Evolutionary conservation across 2,888 invertebrate species (phyloP), one percentile per base, ranked within the genome.

Genomic region (Xestia xanthographa): DNA sequence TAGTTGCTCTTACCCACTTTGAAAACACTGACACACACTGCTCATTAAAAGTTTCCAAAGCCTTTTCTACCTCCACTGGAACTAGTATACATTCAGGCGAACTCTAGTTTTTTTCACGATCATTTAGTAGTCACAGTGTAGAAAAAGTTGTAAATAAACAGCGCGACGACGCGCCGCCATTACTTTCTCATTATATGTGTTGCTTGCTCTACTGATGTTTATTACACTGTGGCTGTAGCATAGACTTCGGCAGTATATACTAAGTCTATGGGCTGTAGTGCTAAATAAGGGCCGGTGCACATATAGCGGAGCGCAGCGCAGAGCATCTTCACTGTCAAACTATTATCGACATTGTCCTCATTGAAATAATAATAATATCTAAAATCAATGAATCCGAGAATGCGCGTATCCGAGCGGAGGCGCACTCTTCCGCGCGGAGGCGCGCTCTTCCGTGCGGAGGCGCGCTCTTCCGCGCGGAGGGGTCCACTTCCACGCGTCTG

Each of bases 21-120:
- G 63, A 78, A 66, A 74, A 84, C 74, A 80, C 14, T 62, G 67
- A 66, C 83, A 82, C 77, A 76, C 53, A 82, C 77, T 70, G 72
- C 86, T 82, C 82, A 85, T 82, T 82, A 82, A 85, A 82, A 85
- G 66, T 85, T 82, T 63, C 34, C 58, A 76, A 86, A 75, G 69
- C 72, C 62, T 60, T 76, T 69, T 14, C 41, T 66, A 82, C 83
- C 82, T 82, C 53, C 45, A 67, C 60, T 34, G 41, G 22, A 67
- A 29, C 41, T 29, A 67, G 66, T 82, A 48, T 60, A 76, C 56
- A 82, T 72, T 72, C 71, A 82, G 17, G 48, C 17, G 62, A 58
- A 69, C 38, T 60, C 58, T 5, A 65, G 14, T 68, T 65, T 81
- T 83, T 81, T 77, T 38, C 72, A 68, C 60, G 26, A 86, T 72